A percentile compares a stretch with the other conserved stretches of the same genome.
Evolutionary conservation across 2,797 vertebrate genomes (phyloP).

Genomic region (Muraenolepis orangiensis): DNA sequence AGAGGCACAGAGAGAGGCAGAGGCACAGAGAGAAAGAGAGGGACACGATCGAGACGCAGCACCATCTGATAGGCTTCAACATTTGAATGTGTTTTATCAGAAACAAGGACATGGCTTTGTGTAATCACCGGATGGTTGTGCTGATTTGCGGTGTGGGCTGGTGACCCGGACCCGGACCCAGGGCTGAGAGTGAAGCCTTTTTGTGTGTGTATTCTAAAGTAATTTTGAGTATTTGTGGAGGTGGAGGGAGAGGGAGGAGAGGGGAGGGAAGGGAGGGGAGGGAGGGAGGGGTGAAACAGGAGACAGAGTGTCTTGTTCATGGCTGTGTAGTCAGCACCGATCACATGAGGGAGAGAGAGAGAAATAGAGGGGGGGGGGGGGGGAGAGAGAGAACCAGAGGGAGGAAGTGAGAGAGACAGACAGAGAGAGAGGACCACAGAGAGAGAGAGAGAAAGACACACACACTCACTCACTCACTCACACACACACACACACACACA

Average conservation of each 20-base stretch:
- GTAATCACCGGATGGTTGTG: background rate
- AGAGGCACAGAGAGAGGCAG: background rate
- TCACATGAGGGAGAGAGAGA: conserved; percentile 50
- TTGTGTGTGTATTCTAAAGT: too few species aligned
- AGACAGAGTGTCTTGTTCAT: conserved; percentile 48
- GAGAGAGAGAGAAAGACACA: too few species aligned
- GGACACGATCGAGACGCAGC: background rate
- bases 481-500: too few species aligned
- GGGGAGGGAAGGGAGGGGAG: conserved; percentile 9
- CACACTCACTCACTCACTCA: background rate
- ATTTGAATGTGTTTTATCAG: background rate
- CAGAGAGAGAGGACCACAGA: too few species aligned
- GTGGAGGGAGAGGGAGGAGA: background rate
- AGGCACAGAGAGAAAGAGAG: too few species aligned
- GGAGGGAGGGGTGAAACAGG: conserved; percentile 43
- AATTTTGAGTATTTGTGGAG: conserved; percentile 7
- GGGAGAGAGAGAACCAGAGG: background rate
- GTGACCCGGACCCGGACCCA: background rate
- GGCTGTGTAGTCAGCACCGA: conserved; percentile 55
- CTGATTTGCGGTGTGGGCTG: background rate
- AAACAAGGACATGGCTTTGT: background rate
- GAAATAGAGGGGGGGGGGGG: background rate
- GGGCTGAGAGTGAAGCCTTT: background rate
- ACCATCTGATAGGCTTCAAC: background rate
- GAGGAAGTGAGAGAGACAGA: background rate